Conservation (phyloP, 2,888 invertebrate genomes). For the Drosophila tripunctata region DNA sequence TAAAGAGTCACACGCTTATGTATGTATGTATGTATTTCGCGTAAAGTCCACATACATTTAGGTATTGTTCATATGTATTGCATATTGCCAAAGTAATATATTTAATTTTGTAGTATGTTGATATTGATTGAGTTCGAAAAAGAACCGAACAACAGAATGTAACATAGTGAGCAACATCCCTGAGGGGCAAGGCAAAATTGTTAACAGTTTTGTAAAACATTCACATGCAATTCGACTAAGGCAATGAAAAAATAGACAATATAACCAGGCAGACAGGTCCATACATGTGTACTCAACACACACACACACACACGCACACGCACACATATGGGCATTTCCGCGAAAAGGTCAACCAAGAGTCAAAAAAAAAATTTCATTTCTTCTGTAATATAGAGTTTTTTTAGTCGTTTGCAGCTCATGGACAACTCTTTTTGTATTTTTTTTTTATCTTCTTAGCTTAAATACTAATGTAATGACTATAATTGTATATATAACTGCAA, state of each 20-base stretch:
- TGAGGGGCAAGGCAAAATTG: conserved; percentile 7
- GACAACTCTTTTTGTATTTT: too few species aligned
- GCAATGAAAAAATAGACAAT: conserved; percentile 7
- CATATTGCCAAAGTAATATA: background rate
- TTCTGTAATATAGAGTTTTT: too few species aligned
- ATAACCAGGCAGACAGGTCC: background rate
- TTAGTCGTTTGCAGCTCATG: too few species aligned
- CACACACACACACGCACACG: background rate
- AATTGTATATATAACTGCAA: too few species aligned
- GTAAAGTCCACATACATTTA: background rate
- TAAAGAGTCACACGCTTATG: too few species aligned
- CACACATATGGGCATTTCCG: too few species aligned
- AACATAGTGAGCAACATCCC: conserved; percentile 7
- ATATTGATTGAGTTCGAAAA: conserved; percentile 5
- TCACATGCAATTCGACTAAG: conserved; percentile 8
- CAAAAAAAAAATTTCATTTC: too few species aligned
- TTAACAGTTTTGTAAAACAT: conserved; percentile 18
- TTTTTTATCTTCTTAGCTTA: too few species aligned
- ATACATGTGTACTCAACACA: too few species aligned
- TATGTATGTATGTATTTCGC: background rate
- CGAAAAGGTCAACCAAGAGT: too few species aligned
- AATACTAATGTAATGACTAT: too few species aligned
- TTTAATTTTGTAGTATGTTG: background rate
- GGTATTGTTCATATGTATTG: too few species aligned
- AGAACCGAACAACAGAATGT: background rate